Base-by-base conservation (phyloP, 2,797 vertebrate species). In the Menidia menidia region DNA sequence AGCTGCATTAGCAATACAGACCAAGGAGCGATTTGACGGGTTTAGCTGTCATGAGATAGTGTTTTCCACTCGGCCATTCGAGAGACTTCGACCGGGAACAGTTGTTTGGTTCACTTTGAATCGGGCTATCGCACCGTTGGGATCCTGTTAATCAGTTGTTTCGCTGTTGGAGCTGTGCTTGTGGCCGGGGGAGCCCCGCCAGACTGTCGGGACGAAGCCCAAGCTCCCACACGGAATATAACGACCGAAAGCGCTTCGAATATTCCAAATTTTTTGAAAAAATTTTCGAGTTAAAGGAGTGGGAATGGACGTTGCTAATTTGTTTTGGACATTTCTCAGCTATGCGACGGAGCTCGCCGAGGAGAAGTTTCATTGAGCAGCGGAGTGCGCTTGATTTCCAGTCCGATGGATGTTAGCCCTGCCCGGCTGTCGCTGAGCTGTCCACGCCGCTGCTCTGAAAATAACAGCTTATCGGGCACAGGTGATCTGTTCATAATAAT, bases 321-420 rank as follows among this genome's bases (percentile, higher is more conserved):
- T 8, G 6, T 30, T 65, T 71, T 66, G 25, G 33, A 68, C 32
- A 15, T 64, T 80, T 65, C 14, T 7, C 19, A 64, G 79, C 73
- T 44, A 68, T 73, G 83, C 53, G 63, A 51, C 56, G 60, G 63
- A 69, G 80, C 76, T 60, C 7, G 10, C 44, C 15, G 48, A 48
- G 73, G 85, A 85, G 78, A 91, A 87, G 89, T 90, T 86, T 83
- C 77, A 83, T 81, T 32, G 73, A 67, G 67, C 73, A 81, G 77
- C 84, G 75, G 73, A 73, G 88, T 77, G 91, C 80, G 87, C 78
- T 89, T 35, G 77, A 79, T 86, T 90, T 80, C 44, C 75, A 86
- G 82, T 80, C 87, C 82, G 84, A 90, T 89, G 91, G 90, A 91
- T 87, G 84, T 79, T 67, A 53, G 79, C 86, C 78, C 80, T 72